Base-by-base conservation (phyloP, 2,888 invertebrate species). In the Eupithecia dodoneata region DNA sequence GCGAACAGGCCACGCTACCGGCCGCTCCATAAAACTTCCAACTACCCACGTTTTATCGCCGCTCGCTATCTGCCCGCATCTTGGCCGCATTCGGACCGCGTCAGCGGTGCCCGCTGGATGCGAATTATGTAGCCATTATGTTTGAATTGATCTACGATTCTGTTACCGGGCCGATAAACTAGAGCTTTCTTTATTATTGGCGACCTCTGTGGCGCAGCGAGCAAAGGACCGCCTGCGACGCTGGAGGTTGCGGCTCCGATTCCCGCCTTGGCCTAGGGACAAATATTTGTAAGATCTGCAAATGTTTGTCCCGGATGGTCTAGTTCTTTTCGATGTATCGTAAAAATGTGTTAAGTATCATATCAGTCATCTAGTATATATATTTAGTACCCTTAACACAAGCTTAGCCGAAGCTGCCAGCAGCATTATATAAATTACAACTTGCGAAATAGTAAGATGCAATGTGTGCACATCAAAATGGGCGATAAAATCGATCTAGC, bases 11-110 rank as follows among this genome's bases (percentile, higher is more conserved):
- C 87, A 85, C 86, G 89, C 90, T 88, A 90, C 90, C 88, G 90
- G 88, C 87, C 89, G 87, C 88, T 88, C 89, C 89, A 93, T 94
- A 93, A 94, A 93, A 91, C 90, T 90, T 88, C 85, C 88, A 88
- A 91, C 91, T 91, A 91, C 89, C 91, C 89, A 87, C 89, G 86
- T 88, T 90, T 91, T 90, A 92, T 92, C 92, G 89, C 83, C 84
- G 85, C 85, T 89, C 83, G 86, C 87, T 88, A 92, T 93, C 92
- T 87, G 86, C 90, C 91, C 91, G 90, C 90, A 91, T 92, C 92
- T 81, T 83, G 82, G 87, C 89, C 89, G 86, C 87, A 90, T 87
- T 90, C 88, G 86, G 85, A 87, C 87, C 85, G 87, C 86, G 91
- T 91, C 91, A 92, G 92, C 91, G 83, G 83, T 85, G 85, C 87